phyloP scores from a whole-genome alignment of 1,140 invertebrate species.

The Meloidogyne floridensis region DNA sequence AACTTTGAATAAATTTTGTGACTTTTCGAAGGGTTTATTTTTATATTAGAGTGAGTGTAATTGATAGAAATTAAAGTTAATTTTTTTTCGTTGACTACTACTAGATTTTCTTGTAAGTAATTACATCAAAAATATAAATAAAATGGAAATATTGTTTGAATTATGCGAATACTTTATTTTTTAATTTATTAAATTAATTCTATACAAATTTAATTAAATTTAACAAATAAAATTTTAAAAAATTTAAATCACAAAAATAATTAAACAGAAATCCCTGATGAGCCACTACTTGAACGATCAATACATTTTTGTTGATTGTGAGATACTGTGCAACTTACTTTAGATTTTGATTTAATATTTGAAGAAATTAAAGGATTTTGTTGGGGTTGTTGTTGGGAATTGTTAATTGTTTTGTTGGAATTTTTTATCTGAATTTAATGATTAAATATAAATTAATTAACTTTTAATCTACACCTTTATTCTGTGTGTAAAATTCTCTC shows the following conservation, averaged over 20 bases:
- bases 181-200: too few relatives aligned
- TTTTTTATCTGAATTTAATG: not conserved
- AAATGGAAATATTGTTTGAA: too few relatives aligned
- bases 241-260: not conserved
- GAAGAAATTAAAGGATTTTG: not conserved
- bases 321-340: not conserved
- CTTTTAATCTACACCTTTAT: not conserved
- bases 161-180: too few relatives aligned
- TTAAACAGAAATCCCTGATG: constrained; percentile 7
- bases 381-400: not conserved
- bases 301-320: not conserved
- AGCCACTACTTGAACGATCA: not conserved
- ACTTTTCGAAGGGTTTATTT: too few relatives aligned
- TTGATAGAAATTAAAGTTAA: too few relatives aligned
- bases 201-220: too few relatives aligned
- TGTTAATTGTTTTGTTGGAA: not conserved
- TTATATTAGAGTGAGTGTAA: too few relatives aligned
- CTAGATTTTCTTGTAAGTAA: too few relatives aligned
- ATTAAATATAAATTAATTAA: not conserved
- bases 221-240: not conserved
- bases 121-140: too few relatives aligned
- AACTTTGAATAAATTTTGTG: too few relatives aligned
- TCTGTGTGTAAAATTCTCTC: too few relatives aligned
- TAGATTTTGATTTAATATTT: not conserved
- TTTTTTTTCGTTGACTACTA: too few relatives aligned